A percentile compares a stretch with the other conserved stretches of the same genome.
Evolutionary conservation across 2,797 vertebrate species (phyloP).

Genomic region (Anabacerthia variegaticeps): DNA sequence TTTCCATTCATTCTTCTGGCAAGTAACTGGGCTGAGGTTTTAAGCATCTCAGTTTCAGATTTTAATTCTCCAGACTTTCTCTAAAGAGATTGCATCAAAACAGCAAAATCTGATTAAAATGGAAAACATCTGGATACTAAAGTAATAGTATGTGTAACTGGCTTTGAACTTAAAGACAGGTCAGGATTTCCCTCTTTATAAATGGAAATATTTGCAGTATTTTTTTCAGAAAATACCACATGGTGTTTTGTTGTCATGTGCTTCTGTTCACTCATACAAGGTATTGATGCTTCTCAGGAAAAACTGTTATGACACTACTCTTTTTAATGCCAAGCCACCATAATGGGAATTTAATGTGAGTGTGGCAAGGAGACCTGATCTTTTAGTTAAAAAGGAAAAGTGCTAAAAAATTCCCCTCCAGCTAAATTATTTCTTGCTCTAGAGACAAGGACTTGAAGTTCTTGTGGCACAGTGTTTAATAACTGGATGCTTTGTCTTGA

Average conservation of each 20-base stretch:
- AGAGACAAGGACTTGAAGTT: background rate
- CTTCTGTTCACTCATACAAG: background rate
- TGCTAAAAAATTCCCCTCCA: background rate
- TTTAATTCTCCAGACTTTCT: constrained; percentile 13
- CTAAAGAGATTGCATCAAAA: constrained; percentile 9
- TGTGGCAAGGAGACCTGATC: background rate
- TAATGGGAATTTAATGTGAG: background rate
- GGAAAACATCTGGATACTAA: constrained; percentile 14
- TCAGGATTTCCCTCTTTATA: background rate
- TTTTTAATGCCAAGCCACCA: background rate
- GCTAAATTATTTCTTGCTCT: constrained; percentile 1
- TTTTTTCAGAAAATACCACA: background rate
- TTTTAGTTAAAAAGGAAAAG: background rate
- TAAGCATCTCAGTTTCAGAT: constrained; percentile 13
- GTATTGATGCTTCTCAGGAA: background rate
- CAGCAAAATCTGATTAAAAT: constrained; percentile 42
- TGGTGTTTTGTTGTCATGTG: background rate
- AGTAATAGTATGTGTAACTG: background rate
- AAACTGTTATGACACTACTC: background rate
- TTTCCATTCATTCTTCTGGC: background rate
- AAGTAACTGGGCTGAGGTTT: background rate
- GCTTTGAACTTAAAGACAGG: background rate
- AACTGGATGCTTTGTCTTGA: background rate
- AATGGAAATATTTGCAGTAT: background rate
- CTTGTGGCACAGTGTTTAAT: background rate